Conservation (phyloP, 2,888 invertebrate genomes). For the Erpobdella octoculata region DNA sequence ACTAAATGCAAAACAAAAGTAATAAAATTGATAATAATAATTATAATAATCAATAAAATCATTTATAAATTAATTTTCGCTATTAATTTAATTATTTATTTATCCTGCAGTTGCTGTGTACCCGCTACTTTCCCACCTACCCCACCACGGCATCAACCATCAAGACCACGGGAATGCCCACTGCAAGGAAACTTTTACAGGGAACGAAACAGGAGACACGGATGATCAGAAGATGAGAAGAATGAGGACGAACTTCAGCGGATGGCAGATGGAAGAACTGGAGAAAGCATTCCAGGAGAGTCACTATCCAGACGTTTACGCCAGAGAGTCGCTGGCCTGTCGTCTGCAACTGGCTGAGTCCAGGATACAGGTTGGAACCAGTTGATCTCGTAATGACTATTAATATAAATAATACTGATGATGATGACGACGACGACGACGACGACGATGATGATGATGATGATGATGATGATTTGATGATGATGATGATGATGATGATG, state of each 20-base stretch:
- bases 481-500: background rate
- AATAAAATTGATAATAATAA: too few species aligned
- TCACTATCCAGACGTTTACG: constrained; percentile 97
- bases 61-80: too few species aligned
- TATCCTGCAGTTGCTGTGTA: too few species aligned
- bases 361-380: constrained; percentile 88
- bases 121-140: too few species aligned
- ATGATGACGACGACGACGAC: background rate
- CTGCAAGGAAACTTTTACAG: background rate
- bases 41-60: too few species aligned
- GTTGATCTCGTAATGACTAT: background rate
- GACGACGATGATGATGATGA: background rate
- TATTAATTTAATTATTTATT: too few species aligned
- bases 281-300: constrained; percentile 88
- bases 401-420: too few species aligned
- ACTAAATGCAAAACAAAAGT: too few species aligned
- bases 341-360: constrained; percentile 92
- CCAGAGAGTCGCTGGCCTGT: constrained; percentile 94
- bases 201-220: constrained; percentile 17
- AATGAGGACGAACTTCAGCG: constrained; percentile 59
- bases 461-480: background rate
- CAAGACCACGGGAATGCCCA: background rate
- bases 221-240: constrained; percentile 43
- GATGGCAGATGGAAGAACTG: constrained; percentile 63
- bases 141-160: background rate